Evolutionary conservation across 2,797 vertebrate genomes (phyloP).

Genomic region (Tamandua tetradactyla): DNA sequence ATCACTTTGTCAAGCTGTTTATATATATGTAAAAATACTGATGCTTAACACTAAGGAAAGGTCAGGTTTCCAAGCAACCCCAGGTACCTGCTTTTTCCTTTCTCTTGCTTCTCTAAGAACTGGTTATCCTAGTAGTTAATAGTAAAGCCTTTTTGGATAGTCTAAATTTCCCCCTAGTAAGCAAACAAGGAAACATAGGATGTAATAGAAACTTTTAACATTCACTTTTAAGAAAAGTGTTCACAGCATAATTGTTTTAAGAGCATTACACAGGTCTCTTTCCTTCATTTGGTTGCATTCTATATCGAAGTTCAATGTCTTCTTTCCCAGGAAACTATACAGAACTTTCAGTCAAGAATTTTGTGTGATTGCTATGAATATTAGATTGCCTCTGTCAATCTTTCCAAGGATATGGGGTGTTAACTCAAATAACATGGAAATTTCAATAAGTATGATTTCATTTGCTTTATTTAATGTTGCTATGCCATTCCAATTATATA

Average conservation of each 20-base stretch:
- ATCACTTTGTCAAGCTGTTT: neutral
- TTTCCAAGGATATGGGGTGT: neutral
- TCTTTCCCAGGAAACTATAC: neutral
- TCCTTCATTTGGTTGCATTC: neutral
- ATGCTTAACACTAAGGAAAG: neutral
- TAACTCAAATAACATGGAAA: neutral
- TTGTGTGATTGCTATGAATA: neutral
- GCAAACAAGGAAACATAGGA: neutral
- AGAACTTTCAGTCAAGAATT: neutral
- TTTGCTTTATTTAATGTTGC: neutral
- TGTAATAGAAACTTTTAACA: neutral
- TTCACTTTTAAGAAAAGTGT: neutral
- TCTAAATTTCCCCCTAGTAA: neutral
- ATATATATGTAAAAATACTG: too few relatives aligned
- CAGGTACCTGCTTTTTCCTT: neutral
- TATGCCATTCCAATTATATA: neutral
- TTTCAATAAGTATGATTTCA: neutral
- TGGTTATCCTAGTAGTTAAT: neutral
- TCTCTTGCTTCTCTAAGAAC: neutral
- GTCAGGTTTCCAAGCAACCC: neutral
- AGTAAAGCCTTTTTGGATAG: neutral
- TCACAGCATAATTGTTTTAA: neutral
- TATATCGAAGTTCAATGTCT: neutral
- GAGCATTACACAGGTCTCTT: neutral
- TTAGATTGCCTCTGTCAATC: neutral